Conservation (phyloP, 1,140 invertebrate species). For the Psix sp. region DNA sequence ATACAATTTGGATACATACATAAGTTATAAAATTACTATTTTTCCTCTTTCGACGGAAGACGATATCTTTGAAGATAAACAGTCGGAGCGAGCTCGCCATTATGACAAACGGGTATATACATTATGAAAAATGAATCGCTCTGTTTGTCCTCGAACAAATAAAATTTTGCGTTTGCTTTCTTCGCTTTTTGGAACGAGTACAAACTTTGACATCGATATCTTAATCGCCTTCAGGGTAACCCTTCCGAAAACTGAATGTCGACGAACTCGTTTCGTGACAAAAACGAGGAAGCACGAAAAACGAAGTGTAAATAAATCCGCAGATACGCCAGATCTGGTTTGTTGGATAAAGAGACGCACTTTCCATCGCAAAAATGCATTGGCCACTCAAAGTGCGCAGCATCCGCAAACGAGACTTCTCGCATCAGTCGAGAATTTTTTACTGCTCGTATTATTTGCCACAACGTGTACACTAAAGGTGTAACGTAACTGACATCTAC, state of each 20-base stretch:
- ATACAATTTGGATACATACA: constrained; percentile 54
- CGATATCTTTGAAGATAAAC: constrained; percentile 31
- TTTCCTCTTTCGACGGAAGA: constrained; percentile 23
- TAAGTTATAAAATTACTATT: constrained; percentile 54
- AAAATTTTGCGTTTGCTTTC: constrained; percentile 25
- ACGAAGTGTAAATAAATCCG: constrained; percentile 46
- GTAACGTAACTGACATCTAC: constrained; percentile 73
- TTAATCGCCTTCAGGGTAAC: constrained; percentile 38
- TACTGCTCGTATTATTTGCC: constrained; percentile 61
- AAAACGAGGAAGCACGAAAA: constrained; percentile 38
- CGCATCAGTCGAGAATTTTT: constrained; percentile 37
- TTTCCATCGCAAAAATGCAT: constrained; percentile 24
- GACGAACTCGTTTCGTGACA: constrained; percentile 32
- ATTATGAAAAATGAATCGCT: constrained; percentile 44
- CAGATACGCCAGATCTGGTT: constrained; percentile 7
- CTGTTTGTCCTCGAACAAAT: constrained; percentile 41
- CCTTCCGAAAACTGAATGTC: constrained; percentile 3
- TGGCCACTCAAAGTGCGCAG: constrained; percentile 36
- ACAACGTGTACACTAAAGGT: constrained; percentile 66
- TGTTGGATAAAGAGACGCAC: constrained; percentile 31
- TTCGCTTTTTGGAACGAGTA: constrained; percentile 9
- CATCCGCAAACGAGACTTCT: constrained; percentile 36
- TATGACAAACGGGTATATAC: constrained; percentile 9
- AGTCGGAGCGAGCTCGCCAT: constrained; percentile 8
- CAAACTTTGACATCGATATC: constrained; percentile 29